Percentiles rank a stretch among this genome's conserved stretches.
These are phyloP conservation scores for Drosophila micromelanica DNA, from an alignment of 1,140 invertebrate species.

Conservation along the genomic window DNA sequence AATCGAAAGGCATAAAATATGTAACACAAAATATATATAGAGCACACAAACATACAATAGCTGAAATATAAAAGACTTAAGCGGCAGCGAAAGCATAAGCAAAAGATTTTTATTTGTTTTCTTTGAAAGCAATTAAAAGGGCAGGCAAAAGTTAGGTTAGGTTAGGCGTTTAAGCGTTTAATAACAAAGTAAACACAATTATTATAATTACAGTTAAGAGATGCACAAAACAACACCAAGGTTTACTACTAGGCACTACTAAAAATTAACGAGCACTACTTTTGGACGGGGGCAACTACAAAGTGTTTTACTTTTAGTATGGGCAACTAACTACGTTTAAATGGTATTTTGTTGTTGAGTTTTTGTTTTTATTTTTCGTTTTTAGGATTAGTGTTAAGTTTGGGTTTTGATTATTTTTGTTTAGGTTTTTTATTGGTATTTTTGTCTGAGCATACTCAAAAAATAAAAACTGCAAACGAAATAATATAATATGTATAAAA, in stretches of 20 bases:
- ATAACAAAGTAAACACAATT: slow-evolving; percentile 39
- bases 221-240: slow-evolving; percentile 64
- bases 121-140: slow-evolving; percentile 35
- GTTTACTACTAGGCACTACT: slow-evolving; percentile 41
- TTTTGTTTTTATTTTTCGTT: slow-evolving; percentile 36
- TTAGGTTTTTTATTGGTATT: slow-evolving; percentile 33
- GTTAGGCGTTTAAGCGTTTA: slow-evolving; percentile 37
- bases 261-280: slow-evolving; percentile 60
- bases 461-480: slow-evolving; percentile 78
- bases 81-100: slow-evolving; percentile 40
- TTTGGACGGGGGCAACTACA: slow-evolving; percentile 58
- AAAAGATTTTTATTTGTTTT: slow-evolving; percentile 14
- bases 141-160: slow-evolving; percentile 33
- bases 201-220: slow-evolving; percentile 38
- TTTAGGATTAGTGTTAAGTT: slow-evolving; percentile 70
- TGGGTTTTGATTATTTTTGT: slow-evolving; percentile 40
- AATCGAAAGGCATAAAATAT: slow-evolving; percentile 68
- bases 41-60: slow-evolving; percentile 70
- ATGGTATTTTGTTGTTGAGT: slow-evolving; percentile 47
- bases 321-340: slow-evolving; percentile 73
- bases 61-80: slow-evolving; percentile 61
- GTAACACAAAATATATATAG: slow-evolving; percentile 61
- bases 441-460: slow-evolving; percentile 37
- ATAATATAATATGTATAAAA: slow-evolving; percentile 66
- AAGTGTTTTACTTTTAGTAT: slow-evolving; percentile 65